Evolutionary conservation across 2,888 invertebrate species (phyloP), one percentile per base, ranked within the genome.

Genomic region (Napeogenes inachia): DNA sequence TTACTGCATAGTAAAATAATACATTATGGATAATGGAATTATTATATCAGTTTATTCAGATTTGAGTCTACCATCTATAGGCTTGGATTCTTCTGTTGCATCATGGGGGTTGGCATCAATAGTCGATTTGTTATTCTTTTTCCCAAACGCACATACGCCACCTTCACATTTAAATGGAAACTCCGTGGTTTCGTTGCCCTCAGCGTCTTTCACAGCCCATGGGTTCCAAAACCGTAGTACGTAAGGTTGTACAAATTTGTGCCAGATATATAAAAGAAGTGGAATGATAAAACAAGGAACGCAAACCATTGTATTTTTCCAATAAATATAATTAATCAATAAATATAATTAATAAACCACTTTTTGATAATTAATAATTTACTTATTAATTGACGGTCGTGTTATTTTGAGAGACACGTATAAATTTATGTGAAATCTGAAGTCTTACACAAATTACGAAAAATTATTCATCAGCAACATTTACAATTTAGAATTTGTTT

Each of bases 251-350:
- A 97, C 91, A 74, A 95, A 94, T 77, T 94, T 94, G 80, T 96
- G 95, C 94, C 96, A 97, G 66, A 97, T 91, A 75, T 94, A 95
- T 13, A 97, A 89, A 54, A 97, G 85, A 65, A 96, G 85, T 2
- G 97, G 97, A 78, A 97, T 94, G 67, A 96, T 93, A 73, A 97
- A 94, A 81, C 97, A 97, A 30, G 97, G 96, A 64, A 97, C 92
- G 78, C 97, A 97, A 71, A 95, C 95, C 95, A 95, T 95, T 71
- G 77, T 87, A 38, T 13, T 35, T 46, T n/a, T 45, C 42, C n/a
- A 13, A 13, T 50, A 45, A 21, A 13, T 21, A 21, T 21, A 21
- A 21, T 21, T 21, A 21, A 21, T 21, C 21, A 21, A 21, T 1
- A 21, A 21, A 21, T 21, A 21, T 21, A 21, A 21, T 21, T 21